A percentile compares a stretch with the other conserved stretches of the same genome.
Conservation (phyloP, 2,888 invertebrate species). For the Mimachlamys varia region DNA sequence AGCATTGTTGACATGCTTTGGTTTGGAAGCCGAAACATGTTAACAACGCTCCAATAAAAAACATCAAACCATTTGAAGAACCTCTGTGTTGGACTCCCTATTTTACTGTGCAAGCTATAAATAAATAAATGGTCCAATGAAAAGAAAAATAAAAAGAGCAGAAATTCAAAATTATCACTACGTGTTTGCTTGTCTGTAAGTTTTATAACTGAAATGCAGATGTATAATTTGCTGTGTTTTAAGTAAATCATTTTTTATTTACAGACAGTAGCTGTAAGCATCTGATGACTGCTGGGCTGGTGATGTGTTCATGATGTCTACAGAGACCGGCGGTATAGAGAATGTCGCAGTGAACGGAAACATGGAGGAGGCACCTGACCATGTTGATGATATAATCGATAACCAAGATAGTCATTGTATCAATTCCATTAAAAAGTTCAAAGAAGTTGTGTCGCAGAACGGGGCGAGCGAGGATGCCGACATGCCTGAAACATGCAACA, state of each 20-base stretch:
- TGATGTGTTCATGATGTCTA: not conserved
- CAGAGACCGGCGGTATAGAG: not conserved
- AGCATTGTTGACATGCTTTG: no score
- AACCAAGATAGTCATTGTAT: not conserved
- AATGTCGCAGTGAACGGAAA: not conserved
- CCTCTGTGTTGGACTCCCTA: no score
- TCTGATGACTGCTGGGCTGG: not conserved
- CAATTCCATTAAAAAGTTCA: not conserved
- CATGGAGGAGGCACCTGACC: not conserved
- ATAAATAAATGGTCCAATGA: no score
- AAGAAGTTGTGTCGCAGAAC: not conserved
- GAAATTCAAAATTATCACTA: no score
- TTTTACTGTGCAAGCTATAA: no score
- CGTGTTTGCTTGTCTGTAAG: no score
- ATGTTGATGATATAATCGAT: not conserved
- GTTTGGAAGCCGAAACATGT: no score
- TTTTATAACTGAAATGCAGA: no score
- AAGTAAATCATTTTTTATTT: not conserved
- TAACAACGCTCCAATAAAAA: no score
- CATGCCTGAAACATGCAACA: not conserved
- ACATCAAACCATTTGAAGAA: no score
- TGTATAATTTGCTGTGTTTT: not conserved
- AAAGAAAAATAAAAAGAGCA: no score
- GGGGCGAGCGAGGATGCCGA: not conserved
- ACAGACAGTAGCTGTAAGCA: constrained; percentile 5